These are phyloP conservation scores for Malaclemys terrapin DNA, from an alignment of 2,113 vertebrate species.

Conservation along the genomic window DNA sequence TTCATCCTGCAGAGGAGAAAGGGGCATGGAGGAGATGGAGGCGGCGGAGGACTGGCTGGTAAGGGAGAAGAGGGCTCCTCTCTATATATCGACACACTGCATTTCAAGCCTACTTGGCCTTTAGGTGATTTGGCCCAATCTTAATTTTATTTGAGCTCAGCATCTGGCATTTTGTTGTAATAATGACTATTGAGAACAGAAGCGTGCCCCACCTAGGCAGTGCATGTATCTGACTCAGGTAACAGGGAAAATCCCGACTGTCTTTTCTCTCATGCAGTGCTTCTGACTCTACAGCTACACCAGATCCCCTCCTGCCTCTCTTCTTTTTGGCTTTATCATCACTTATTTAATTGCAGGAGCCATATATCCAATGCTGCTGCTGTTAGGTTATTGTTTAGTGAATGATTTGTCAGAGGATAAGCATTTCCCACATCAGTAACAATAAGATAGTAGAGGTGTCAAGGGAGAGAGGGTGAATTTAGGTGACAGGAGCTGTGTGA, in stretches of 20 bases:
- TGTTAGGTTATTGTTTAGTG: neutral
- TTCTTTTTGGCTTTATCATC: neutral
- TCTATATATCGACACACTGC: neutral
- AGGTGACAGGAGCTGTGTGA: neutral
- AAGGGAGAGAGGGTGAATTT: neutral
- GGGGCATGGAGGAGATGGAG: slow-evolving; percentile 93
- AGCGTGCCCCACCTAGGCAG: neutral
- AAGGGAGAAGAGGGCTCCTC: slow-evolving; percentile 57
- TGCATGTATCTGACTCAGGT: neutral
- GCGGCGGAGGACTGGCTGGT: slow-evolving; percentile 86
- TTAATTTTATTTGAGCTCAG: neutral
- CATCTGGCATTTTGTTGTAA: neutral
- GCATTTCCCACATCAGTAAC: neutral
- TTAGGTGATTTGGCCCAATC: too few species aligned
- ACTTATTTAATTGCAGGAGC: neutral
- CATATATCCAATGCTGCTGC: neutral
- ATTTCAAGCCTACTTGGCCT: neutral
- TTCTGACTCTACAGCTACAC: neutral
- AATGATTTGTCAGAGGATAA: neutral
- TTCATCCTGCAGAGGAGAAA: slow-evolving; percentile 97
- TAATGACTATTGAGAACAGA: neutral
- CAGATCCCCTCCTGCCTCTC: neutral
- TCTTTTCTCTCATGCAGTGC: neutral
- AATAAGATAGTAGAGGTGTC: neutral
- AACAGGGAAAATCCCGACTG: neutral